Evolutionary conservation across 2,888 invertebrate genomes (phyloP).

Genomic region (Diadegma fenestrale): DNA sequence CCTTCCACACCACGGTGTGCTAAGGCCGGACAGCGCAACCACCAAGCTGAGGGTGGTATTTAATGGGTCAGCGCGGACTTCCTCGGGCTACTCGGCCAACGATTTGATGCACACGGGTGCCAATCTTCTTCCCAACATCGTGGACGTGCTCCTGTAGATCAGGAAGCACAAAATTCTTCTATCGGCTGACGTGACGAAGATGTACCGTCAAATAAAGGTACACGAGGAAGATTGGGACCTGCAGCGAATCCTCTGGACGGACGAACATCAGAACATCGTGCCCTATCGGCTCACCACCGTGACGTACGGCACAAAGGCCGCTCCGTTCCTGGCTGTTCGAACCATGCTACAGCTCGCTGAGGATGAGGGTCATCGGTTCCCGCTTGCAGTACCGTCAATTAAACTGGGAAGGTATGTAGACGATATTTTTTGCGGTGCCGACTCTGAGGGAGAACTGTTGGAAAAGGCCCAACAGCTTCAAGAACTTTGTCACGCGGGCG

Average conservation of each 20-base stretch:
- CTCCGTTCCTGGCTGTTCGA: constrained; percentile 4
- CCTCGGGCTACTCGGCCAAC: constrained; percentile 74
- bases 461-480: constrained; percentile 5
- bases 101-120: constrained; percentile 32
- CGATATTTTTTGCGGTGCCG: constrained; percentile 9
- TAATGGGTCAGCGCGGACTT: constrained; percentile 74
- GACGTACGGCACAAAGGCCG: constrained; percentile 21
- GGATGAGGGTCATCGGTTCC: constrained; percentile 12
- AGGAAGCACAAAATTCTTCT: constrained; percentile 33
- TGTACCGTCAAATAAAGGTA: constrained; percentile 50
- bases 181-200: constrained; percentile 52
- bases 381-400: constrained; percentile 3
- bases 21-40: constrained; percentile 75
- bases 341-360: not conserved
- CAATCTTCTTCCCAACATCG: constrained; percentile 28
- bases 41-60: constrained; percentile 79
- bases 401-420: constrained; percentile 12
- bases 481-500: constrained; percentile 11
- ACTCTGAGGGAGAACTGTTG: not conserved
- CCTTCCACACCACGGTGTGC: constrained; percentile 73
- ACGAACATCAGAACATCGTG: not conserved
- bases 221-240: constrained; percentile 60
- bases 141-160: constrained; percentile 36
- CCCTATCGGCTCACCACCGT: constrained; percentile 1
- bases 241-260: not conserved